phyloP scores from a whole-genome alignment of 2,797 vertebrate genomes.

The Tympanoctomys barrerae region DNA sequence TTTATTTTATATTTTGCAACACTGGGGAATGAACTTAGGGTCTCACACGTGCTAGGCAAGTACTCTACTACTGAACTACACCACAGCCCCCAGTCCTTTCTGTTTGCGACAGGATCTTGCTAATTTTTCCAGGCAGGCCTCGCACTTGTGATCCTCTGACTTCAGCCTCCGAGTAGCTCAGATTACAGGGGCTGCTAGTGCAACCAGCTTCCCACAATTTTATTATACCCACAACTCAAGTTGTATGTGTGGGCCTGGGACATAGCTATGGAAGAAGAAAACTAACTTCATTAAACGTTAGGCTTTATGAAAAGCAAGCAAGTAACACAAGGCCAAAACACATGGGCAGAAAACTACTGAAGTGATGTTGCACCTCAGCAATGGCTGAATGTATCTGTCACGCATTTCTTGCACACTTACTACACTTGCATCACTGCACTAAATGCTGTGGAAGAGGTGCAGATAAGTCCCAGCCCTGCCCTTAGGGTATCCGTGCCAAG shows the following conservation, averaged over 20 bases:
- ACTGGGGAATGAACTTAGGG: not conserved
- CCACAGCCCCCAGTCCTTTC: not conserved
- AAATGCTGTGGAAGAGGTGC: not conserved
- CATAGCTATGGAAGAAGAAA: conserved; percentile 33
- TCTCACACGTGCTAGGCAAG: not conserved
- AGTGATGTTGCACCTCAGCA: not conserved
- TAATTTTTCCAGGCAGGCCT: not conserved
- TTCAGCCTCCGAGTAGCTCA: not conserved
- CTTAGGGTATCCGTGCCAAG: not conserved
- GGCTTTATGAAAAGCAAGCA: not conserved
- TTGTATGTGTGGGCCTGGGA: not conserved
- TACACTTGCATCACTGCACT: accelerated
- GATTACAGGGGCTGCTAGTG: not conserved
- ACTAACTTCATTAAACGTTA: not conserved
- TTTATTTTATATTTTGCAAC: not conserved
- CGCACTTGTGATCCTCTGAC: not conserved
- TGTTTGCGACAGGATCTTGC: not conserved
- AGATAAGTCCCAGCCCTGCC: not conserved
- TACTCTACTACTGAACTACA: not conserved
- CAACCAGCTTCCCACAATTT: not conserved
- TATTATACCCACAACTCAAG: not conserved
- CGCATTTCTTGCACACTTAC: not conserved
- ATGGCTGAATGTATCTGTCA: not conserved
- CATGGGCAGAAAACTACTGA: not conserved
- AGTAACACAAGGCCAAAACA: not conserved